Percentiles rank a stretch among this genome's conserved stretches.
phyloP scores from a whole-genome alignment of 1,140 invertebrate genomes.

The Heliconius congener region DNA sequence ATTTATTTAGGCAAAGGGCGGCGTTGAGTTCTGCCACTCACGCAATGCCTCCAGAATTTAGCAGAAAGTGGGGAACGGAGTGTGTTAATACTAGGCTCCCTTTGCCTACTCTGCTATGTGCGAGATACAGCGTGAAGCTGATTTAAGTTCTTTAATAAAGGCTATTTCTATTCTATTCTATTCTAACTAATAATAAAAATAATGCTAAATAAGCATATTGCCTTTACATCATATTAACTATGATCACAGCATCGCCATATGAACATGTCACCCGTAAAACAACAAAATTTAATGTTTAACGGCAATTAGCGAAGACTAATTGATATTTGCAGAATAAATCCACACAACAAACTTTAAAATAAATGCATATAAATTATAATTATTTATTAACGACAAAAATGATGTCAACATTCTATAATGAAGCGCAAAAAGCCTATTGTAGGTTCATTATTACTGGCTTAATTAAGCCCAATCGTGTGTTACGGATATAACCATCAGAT shows the following conservation, averaged over 20 bases:
- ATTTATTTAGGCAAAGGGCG: too few species aligned
- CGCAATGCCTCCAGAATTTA: too few species aligned
- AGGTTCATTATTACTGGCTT: constrained; percentile 38
- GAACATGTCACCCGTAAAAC: constrained; percentile 14
- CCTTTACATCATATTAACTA: too few species aligned
- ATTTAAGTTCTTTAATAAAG: too few species aligned
- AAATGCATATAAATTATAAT: constrained; percentile 22
- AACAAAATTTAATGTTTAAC: constrained; percentile 21
- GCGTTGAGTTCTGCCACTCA: too few species aligned
- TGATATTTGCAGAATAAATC: constrained; percentile 9
- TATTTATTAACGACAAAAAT: constrained; percentile 39
- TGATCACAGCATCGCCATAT: not conserved
- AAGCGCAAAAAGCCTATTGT: constrained; percentile 33
- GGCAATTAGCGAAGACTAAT: constrained; percentile 12
- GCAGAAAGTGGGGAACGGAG: too few species aligned
- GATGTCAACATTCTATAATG: constrained; percentile 38
- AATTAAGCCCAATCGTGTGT: constrained; percentile 41
- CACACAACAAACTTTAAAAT: constrained; percentile 10
- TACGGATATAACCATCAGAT: constrained; percentile 38
- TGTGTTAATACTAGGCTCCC: too few species aligned
- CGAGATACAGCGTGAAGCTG: too few species aligned
- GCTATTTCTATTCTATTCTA: too few species aligned
- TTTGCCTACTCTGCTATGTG: too few species aligned
- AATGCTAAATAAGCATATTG: too few species aligned
- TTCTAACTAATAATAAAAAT: too few species aligned